These are phyloP conservation scores for Eubasilissa regina DNA, from an alignment of 1,140 invertebrate genomes.

Conservation along the genomic window DNA sequence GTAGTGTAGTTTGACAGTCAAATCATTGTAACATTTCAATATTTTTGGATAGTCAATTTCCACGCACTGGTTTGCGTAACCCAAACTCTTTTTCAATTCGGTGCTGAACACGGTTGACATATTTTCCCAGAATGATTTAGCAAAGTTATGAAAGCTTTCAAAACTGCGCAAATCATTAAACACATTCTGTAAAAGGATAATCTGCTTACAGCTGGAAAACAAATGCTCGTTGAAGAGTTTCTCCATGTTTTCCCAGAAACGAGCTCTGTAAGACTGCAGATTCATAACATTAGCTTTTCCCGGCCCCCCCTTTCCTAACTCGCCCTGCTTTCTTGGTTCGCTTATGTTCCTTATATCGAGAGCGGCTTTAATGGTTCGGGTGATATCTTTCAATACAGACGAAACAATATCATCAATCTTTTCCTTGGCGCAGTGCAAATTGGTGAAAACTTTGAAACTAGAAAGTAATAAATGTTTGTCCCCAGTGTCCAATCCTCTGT, in stretches of 20 bases:
- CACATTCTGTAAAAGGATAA: constrained; percentile 73
- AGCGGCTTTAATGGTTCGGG: constrained; percentile 64
- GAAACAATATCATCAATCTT: constrained; percentile 67
- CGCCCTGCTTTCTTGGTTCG: constrained; percentile 37
- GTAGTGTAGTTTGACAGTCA: constrained; percentile 71
- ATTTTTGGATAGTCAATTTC: constrained; percentile 93
- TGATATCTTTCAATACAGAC: constrained; percentile 64
- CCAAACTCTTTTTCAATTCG: constrained; percentile 74
- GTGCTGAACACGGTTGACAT: constrained; percentile 69
- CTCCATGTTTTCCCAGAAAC: constrained; percentile 71
- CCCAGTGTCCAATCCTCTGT: constrained; percentile 71
- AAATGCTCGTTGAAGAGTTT: constrained; percentile 68
- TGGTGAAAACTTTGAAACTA: constrained; percentile 71
- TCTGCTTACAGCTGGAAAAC: constrained; percentile 67
- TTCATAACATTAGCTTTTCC: constrained; percentile 71
- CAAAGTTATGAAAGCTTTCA: constrained; percentile 71
- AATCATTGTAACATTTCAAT: constrained; percentile 76
- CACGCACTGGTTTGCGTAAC: constrained; percentile 87
- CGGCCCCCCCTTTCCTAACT: constrained; percentile 67
- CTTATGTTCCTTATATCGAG: constrained; percentile 67
- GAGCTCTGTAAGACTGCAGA: constrained; percentile 68
- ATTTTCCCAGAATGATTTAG: constrained; percentile 71
- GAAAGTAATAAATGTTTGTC: constrained; percentile 68
- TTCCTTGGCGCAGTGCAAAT: constrained; percentile 69
- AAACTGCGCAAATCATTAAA: constrained; percentile 72